A percentile compares a stretch with the other conserved stretches of the same genome.
phyloP scores from a whole-genome alignment of 1,140 invertebrate species.

The Cotesia glomerata region DNA sequence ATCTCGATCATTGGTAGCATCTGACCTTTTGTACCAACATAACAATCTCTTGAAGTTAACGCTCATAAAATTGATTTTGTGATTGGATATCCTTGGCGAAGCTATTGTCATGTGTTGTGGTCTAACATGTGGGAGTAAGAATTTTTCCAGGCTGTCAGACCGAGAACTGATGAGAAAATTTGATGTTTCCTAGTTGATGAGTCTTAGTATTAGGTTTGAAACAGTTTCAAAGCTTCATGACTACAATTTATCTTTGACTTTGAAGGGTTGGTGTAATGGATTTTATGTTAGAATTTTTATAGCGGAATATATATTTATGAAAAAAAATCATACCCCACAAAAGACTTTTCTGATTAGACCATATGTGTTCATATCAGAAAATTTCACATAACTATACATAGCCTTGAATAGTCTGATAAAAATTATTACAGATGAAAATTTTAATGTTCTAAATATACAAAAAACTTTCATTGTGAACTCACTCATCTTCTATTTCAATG shows the following conservation, averaged over 20 bases:
- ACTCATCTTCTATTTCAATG: too few relatives aligned
- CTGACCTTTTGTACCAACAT: too few relatives aligned
- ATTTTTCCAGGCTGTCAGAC: background rate
- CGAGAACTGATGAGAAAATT: background rate
- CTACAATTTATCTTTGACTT: background rate
- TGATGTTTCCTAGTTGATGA: background rate
- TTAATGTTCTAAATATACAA: too few relatives aligned
- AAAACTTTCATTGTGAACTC: too few relatives aligned
- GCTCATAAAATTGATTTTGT: background rate
- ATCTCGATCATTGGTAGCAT: too few relatives aligned
- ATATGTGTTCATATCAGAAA: too few relatives aligned
- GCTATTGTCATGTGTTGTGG: background rate
- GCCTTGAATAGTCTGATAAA: too few relatives aligned
- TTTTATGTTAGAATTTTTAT: background rate
- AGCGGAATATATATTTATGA: background rate
- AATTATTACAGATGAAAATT: too few relatives aligned
- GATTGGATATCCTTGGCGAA: background rate
- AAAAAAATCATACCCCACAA: too few relatives aligned
- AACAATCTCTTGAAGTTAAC: background rate
- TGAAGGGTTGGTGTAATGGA: background rate
- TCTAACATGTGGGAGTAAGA: background rate
- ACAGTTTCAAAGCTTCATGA: background rate
- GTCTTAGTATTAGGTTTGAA: background rate
- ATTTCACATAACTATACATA: too few relatives aligned
- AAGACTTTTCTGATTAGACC: too few relatives aligned